phyloP scores from a whole-genome alignment of 2,113 vertebrate genomes.

The Solea senegalensis region DNA sequence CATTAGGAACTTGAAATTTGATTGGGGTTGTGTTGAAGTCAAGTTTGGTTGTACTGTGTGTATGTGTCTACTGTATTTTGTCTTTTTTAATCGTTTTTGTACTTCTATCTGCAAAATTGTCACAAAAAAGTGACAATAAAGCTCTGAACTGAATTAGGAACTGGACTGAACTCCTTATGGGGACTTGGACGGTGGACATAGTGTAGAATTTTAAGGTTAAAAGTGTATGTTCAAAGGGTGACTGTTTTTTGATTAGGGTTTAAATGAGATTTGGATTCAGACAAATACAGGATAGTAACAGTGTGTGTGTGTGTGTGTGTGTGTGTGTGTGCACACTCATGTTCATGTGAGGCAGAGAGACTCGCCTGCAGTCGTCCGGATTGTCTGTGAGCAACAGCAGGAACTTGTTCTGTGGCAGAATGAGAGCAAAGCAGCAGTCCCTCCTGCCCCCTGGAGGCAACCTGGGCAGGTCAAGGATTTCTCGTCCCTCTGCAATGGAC shows the following conservation, averaged over 20 bases:
- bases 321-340: background rate
- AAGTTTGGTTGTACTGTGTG: no score
- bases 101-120: no score
- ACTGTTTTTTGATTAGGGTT: background rate
- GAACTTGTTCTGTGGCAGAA: slow-evolving; percentile 80
- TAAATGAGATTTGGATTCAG: background rate
- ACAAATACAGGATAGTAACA: background rate
- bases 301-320: background rate
- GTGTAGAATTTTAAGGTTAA: background rate
- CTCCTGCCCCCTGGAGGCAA: slow-evolving; percentile 80
- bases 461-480: slow-evolving; percentile 82
- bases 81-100: no score
- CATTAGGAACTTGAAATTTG: no score
- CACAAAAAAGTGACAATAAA: no score
- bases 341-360: background rate
- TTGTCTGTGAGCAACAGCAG: slow-evolving; percentile 81
- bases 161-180: no score
- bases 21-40: no score
- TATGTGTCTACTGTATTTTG: no score
- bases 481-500: slow-evolving; percentile 78
- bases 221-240: background rate
- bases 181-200: no score
- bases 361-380: slow-evolving; percentile 82
- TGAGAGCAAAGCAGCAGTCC: slow-evolving; percentile 86
- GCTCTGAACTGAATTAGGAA: no score